Base-by-base conservation (phyloP, 2,888 invertebrate species). In the Thymelicus acteon region DNA sequence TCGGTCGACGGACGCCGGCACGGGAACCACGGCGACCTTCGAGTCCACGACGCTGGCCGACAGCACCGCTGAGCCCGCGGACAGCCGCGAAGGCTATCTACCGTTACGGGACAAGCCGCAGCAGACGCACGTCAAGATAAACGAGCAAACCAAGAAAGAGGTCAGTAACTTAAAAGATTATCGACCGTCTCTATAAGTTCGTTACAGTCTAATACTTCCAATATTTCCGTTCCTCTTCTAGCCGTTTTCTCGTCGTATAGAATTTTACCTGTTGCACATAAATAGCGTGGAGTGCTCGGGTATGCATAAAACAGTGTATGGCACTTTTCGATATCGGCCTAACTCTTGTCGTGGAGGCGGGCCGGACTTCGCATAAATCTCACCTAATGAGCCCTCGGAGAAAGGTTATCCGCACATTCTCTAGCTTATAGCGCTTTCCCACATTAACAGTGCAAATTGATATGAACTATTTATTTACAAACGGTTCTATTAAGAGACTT, bases 91-190 rank as follows among this genome's bases (percentile, higher is more conserved):
- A 79, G 94, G 94, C 66, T 93, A 92, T 77, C 83, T 93, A 72
- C 92, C 93, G 65, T 88, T 94, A 66, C 88, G 92, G 75, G 94
- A 94, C 82, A 93, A 93, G 75, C 92, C 92, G 63, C 90, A 87
- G 75, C 91, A 91, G 80, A 93, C 89, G 69, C 89, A 92, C 82
- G 94, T 93, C 79, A 93, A 93, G 84, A 93, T 93, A 86, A 94
- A 91, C 86, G 94, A 93, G 77, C 92, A 94, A 81, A 93, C 93
- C 73, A 94, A 94, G 81, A 94, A 94, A 91, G 94, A 94, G 94
- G 94, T 94, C 86, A 93, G 94, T 91, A 84, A 86, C 85, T 88
- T 86, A 83, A 80, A 80, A 84, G 79, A 80, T 79, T 77, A 78
- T 74, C 70, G 66, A 80, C 79, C 80, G 79, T 80, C 77, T 81